Conservation (phyloP, 2,113 vertebrate species). For the Melanostigma gelatinosum region DNA sequence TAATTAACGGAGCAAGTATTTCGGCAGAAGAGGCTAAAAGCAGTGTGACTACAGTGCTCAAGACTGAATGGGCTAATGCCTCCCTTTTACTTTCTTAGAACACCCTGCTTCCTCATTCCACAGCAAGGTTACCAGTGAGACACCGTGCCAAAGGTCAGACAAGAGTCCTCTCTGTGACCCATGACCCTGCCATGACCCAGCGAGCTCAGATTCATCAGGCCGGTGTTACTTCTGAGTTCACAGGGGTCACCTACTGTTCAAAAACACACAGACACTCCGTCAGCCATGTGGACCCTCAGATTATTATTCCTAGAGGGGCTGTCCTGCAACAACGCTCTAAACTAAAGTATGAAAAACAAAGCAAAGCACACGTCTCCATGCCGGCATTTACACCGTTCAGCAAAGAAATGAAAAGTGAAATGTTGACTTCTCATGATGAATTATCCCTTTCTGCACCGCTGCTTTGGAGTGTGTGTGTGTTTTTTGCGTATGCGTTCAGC, state of each 20-base stretch:
- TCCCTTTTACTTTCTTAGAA: constrained; percentile 45
- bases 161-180: constrained; percentile 70
- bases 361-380: constrained; percentile 18
- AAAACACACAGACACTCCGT: constrained; percentile 58
- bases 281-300: constrained; percentile 24
- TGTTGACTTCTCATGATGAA: constrained; percentile 53
- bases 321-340: background rate
- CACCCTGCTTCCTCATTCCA: constrained; percentile 62
- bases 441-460: constrained; percentile 36
- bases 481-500: constrained; percentile 35
- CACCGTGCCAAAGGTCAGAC: constrained; percentile 69
- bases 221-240: constrained; percentile 62
- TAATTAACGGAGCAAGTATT: background rate
- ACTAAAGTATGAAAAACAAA: constrained; percentile 1
- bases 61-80: background rate
- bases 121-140: constrained; percentile 65
- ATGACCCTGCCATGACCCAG: constrained; percentile 69
- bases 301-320: constrained; percentile 48
- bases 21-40: background rate
- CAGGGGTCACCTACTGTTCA: constrained; percentile 67
- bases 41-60: background rate
- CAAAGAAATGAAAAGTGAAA: constrained; percentile 43
- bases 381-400: constrained; percentile 21
- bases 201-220: constrained; percentile 72
- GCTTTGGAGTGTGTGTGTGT: constrained; percentile 27